Conservation (phyloP, 1,140 invertebrate genomes). For the Popillia japonica region DNA sequence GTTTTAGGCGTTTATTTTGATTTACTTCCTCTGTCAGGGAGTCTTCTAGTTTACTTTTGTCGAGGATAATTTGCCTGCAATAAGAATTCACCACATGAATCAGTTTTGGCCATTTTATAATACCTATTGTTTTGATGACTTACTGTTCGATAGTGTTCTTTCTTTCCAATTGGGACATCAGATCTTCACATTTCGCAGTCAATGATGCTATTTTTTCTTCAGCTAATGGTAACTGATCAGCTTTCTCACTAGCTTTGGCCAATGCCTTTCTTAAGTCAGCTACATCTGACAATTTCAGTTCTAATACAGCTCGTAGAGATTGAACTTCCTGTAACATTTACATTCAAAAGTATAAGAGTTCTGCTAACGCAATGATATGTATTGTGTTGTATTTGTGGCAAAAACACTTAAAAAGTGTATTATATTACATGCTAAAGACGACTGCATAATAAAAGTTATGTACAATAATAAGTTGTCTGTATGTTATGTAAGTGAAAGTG, state of each 20-base stretch:
- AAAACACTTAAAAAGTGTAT: no score
- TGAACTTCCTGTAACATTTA: slow-evolving; percentile 66
- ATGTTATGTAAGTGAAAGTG: no score
- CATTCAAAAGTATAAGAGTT: no score
- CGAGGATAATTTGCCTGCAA: slow-evolving; percentile 64
- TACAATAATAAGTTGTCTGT: no score
- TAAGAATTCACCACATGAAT: not conserved
- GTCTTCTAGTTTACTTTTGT: slow-evolving; percentile 77
- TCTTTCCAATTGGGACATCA: slow-evolving; percentile 71
- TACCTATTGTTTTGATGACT: slow-evolving; percentile 47
- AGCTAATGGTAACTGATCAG: slow-evolving; percentile 64
- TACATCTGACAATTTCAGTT: slow-evolving; percentile 77
- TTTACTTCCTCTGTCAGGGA: slow-evolving; percentile 75
- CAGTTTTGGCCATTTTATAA: no score
- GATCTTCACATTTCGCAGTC: slow-evolving; percentile 73
- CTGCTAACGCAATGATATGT: no score
- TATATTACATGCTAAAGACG: no score
- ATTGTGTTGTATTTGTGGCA: no score
- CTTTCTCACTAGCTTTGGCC: slow-evolving; percentile 66
- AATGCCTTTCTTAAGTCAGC: slow-evolving; percentile 72
- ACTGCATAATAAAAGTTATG: no score
- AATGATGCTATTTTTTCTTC: slow-evolving; percentile 65
- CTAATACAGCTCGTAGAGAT: slow-evolving; percentile 77
- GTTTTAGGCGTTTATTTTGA: slow-evolving; percentile 77
- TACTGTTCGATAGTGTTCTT: slow-evolving; percentile 67